These are phyloP conservation scores for Catharus ustulatus DNA, from an alignment of 2,797 vertebrate species.

Conservation along the genomic window DNA sequence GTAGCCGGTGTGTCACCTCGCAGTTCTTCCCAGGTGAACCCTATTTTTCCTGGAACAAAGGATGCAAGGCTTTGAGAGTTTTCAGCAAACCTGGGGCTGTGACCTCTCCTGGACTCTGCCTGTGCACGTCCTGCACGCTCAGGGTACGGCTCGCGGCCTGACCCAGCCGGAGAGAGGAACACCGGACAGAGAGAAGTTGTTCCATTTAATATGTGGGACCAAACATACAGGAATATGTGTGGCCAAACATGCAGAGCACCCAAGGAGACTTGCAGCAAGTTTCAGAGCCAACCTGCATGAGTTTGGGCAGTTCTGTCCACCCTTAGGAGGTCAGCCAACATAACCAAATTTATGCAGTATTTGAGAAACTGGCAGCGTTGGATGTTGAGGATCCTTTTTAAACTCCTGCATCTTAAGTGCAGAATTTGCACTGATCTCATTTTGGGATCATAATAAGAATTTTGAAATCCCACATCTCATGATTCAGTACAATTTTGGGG, in stretches of 20 bases:
- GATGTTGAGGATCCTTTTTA: background rate
- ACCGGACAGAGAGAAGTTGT: rapidly evolving
- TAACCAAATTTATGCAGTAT: background rate
- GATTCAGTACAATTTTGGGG: background rate
- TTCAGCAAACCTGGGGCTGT: background rate
- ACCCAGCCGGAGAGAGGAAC: background rate
- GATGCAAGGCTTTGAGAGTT: background rate
- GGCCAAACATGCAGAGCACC: background rate
- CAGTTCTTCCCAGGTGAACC: conserved; percentile 1
- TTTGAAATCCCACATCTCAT: background rate
- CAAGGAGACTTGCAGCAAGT: background rate
- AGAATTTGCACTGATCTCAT: background rate
- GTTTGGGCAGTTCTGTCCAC: rapidly evolving
- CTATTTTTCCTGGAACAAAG: conserved; percentile 50
- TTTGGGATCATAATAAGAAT: background rate
- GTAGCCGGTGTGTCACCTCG: conserved; percentile 20
- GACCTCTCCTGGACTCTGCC: background rate
- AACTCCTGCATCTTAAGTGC: background rate
- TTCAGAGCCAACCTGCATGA: background rate
- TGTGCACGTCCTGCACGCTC: background rate
- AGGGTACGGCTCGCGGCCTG: rapidly evolving
- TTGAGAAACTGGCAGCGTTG: background rate
- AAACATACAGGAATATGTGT: rapidly evolving
- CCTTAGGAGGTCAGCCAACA: background rate
- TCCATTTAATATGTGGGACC: background rate